A percentile compares a stretch with the other conserved stretches of the same genome.
These are phyloP conservation scores for Pemphredon lugubris DNA, from an alignment of 2,888 invertebrate genomes.

Conservation along the genomic window DNA sequence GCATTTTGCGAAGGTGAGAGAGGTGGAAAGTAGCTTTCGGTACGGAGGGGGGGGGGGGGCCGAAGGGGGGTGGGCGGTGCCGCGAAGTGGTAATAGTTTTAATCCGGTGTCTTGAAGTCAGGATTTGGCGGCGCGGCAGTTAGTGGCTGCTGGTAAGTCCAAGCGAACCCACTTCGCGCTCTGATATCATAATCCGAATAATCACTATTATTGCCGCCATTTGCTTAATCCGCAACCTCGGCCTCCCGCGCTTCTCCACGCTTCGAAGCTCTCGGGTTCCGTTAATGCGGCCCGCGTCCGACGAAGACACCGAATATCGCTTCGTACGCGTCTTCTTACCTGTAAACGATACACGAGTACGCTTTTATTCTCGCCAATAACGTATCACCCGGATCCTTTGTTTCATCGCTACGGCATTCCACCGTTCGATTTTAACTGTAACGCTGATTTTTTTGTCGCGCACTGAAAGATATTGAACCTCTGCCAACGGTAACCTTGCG, in stretches of 20 bases:
- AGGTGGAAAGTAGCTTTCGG: conserved; percentile 6
- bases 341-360: not conserved
- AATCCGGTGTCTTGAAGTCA: conserved; percentile 81
- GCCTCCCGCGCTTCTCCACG: conserved; percentile 34
- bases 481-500: too few relatives aligned
- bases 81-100: conserved; percentile 79
- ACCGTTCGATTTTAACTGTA: too few relatives aligned
- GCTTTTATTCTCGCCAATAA: too few relatives aligned
- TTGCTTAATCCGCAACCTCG: conserved; percentile 78
- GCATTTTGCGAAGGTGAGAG: conserved; percentile 27
- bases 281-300: conserved; percentile 38
- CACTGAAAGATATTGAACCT: too few relatives aligned
- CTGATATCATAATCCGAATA: conserved; percentile 82
- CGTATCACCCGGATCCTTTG: too few relatives aligned
- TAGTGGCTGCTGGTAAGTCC: conserved; percentile 75
- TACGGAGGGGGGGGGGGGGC: conserved; percentile 12
- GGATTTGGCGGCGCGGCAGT: conserved; percentile 79
- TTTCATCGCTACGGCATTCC: too few relatives aligned
- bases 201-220: conserved; percentile 81
- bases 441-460: too few relatives aligned
- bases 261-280: conserved; percentile 44
- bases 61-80: conserved; percentile 58
- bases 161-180: conserved; percentile 78
- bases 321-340: conserved; percentile 27
- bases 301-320: conserved; percentile 22